A percentile compares a stretch with the other conserved stretches of the same genome.
phyloP scores from a whole-genome alignment of 2,797 vertebrate species.

The Eulemur rubriventer region DNA sequence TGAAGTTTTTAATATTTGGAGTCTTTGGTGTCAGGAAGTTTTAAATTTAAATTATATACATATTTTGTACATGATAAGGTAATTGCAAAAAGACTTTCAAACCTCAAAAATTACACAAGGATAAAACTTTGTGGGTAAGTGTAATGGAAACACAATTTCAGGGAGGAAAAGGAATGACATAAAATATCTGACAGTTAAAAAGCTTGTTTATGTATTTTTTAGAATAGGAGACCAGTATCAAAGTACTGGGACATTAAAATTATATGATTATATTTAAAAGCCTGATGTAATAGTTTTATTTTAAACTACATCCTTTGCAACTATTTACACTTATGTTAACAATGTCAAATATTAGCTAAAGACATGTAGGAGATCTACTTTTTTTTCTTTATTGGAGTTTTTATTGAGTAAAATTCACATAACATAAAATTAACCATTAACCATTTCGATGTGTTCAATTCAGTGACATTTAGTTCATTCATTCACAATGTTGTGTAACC shows the following conservation, averaged over 20 bases:
- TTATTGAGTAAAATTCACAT: slow-evolving; percentile 5
- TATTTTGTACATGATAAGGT: not conserved
- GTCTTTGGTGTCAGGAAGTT: not conserved
- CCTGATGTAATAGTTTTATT: not conserved
- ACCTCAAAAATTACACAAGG: not conserved
- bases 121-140: not conserved
- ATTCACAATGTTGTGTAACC: not conserved
- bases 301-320: not conserved
- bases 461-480: not conserved
- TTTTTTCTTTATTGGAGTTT: slow-evolving; percentile 2
- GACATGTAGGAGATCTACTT: not conserved
- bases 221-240: not conserved
- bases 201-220: not conserved
- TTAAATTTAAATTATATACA: not conserved
- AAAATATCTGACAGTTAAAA: not conserved
- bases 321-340: not conserved
- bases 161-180: not conserved
- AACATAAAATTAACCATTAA: slow-evolving; percentile 26
- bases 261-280: not conserved
- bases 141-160: not conserved
- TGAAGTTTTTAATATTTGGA: not conserved
- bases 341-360: slow-evolving; percentile 36
- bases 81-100: not conserved
- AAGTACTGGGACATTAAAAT: not conserved
- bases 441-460: not conserved